These are phyloP conservation scores for Dendronephthya gigantea DNA, from an alignment of 64 coral and sea anemone species.

Conservation along the genomic window DNA sequence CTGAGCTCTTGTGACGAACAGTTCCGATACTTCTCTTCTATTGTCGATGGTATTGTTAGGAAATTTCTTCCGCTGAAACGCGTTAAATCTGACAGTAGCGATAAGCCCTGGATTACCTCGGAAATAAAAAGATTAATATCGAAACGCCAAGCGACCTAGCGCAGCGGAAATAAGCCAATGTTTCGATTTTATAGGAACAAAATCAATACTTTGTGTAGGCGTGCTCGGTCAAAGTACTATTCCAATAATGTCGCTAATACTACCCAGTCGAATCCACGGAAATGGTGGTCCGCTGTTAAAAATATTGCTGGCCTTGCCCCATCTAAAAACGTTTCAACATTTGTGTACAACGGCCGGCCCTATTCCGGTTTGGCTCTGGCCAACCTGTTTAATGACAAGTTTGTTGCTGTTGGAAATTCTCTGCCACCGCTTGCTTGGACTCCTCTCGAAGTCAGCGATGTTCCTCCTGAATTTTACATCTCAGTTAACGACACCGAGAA, in stretches of 20 bases:
- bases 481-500: background rate
- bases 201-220: background rate
- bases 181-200: too few species aligned
- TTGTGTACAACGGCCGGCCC: background rate
- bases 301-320: background rate
- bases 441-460: background rate
- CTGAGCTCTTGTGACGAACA: background rate
- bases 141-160: too few species aligned
- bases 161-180: too few species aligned
- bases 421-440: background rate
- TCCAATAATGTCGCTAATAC: background rate
- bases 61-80: background rate
- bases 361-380: background rate
- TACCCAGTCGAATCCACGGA: background rate
- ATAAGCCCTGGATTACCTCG: too few species aligned
- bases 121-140: too few species aligned
- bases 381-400: constrained; percentile 17
- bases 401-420: background rate
- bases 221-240: background rate
- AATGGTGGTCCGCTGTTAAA: constrained; percentile 14
- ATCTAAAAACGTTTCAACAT: background rate
- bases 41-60: background rate
- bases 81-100: background rate
- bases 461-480: background rate
- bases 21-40: background rate